Evolutionary conservation across 2,797 vertebrate genomes (phyloP).

Genomic region (Liparis tanakae): DNA sequence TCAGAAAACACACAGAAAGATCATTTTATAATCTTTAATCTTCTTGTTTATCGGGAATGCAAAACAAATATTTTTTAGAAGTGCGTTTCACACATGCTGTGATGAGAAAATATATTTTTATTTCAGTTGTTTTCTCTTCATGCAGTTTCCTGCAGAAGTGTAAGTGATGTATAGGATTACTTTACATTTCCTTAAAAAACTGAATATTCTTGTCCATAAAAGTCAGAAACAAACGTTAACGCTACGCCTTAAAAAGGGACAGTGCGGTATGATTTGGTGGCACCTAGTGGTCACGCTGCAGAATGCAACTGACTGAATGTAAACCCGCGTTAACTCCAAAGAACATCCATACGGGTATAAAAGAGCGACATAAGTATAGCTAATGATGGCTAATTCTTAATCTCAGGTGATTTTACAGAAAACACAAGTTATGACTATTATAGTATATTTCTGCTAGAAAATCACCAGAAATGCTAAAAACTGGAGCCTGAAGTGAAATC

Average conservation of each 20-base stretch:
- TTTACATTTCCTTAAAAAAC: background rate
- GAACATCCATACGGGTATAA: background rate
- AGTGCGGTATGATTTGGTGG: background rate
- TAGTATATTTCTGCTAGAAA: background rate
- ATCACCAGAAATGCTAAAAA: background rate
- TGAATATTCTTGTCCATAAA: background rate
- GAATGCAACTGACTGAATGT: background rate
- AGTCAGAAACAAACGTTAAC: background rate
- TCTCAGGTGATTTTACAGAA: background rate
- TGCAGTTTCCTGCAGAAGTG: too few relatives aligned
- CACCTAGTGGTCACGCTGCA: background rate
- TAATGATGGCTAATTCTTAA: background rate
- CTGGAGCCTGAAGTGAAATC: background rate
- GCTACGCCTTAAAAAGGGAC: background rate
- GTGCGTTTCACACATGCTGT: background rate
- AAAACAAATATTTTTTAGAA: background rate
- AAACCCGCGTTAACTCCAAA: background rate
- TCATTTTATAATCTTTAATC: background rate
- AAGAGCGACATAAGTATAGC: background rate
- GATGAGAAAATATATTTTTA: background rate
- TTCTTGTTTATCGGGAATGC: background rate
- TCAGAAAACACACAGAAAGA: background rate
- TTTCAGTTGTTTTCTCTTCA: background rate
- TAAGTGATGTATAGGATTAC: too few relatives aligned
- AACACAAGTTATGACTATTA: background rate